phyloP scores from a whole-genome alignment of 1,140 invertebrate species.

The Drosophila mayri region DNA sequence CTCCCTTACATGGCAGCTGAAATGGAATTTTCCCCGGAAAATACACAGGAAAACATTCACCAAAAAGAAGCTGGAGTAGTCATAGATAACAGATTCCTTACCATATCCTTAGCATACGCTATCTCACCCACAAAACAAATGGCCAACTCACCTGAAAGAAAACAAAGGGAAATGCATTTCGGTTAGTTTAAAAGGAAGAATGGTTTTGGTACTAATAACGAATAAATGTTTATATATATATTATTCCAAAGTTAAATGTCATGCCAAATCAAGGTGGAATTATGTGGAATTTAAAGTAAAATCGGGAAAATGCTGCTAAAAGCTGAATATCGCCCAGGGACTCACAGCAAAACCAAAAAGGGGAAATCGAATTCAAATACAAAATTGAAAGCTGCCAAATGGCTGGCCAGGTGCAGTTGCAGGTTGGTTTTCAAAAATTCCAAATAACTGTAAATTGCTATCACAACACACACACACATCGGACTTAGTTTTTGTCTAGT shows the following conservation, averaged over 20 bases:
- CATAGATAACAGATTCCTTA: constrained; percentile 39
- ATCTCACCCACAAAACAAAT: constrained; percentile 6
- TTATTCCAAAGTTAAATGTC: neutral
- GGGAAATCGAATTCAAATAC: constrained; percentile 18
- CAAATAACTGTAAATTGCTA: constrained; percentile 42
- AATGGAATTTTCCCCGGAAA: constrained; percentile 2
- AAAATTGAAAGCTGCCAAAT: constrained; percentile 38
- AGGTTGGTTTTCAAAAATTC: constrained; percentile 21
- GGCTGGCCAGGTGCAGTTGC: constrained; percentile 1
- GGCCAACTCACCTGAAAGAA: constrained; percentile 44
- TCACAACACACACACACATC: constrained; percentile 3
- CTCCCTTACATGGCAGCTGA: constrained; percentile 5
- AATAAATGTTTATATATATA: too few relatives aligned
- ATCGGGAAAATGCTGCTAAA: too few relatives aligned
- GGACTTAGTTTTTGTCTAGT: neutral
- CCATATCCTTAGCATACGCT: constrained; percentile 31
- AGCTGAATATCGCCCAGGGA: too few relatives aligned
- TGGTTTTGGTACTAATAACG: neutral
- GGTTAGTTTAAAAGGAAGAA: constrained; percentile 10
- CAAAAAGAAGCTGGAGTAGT: neutral
- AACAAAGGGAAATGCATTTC: constrained; percentile 24
- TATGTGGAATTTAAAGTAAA: neutral
- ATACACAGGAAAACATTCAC: constrained; percentile 12
- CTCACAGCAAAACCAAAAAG: neutral
- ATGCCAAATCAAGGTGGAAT: neutral